Base-by-base conservation (phyloP, 2,113 vertebrate genomes). In the Lamprologus ornatipinnis region DNA sequence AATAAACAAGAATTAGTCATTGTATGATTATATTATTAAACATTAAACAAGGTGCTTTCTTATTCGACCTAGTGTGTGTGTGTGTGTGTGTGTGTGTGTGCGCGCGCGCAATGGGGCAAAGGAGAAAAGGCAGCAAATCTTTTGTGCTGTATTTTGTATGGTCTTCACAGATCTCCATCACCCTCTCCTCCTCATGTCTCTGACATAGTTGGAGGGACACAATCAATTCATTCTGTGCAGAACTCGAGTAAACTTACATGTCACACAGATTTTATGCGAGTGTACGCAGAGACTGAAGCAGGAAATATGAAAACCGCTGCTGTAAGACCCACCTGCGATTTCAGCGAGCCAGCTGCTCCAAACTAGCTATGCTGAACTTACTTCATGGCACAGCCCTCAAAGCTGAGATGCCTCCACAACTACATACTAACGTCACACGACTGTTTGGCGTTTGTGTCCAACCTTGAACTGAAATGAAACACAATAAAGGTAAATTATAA, bases 381-480 rank as follows among this genome's bases (percentile, higher is more conserved):
- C 31, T 63, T 63, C 58, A 35, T 63, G 58, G 58, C 11, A 7
- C 58, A 63, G 6, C 58, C 9, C 28, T 63, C 15, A 63, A 11
- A 63, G 58, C 9, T 1, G 31, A 63, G 58, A 33, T 63, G 9
- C 9, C 58, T 63, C 31, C 6, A 63, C 0, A 35, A n/a, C 58
- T 3, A 2, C 58, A 35, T 63, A 63, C 31, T 35, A 63, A n/a
- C 0, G 6, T n/a, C 58, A 63, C 58, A 63, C 31, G 2, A 35
- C 58, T 63, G 31, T 63, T 63, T n/a, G 58, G 6, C 1, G 1
- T 35, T 63, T 35, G 9, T 35, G 14, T 35, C 58, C 58, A 3
- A 63, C 58, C 58, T n/a, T 63, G 58, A 63, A 63, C 58, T 63
- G 9, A 63, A 63, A n/a, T 63, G 31, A 63, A 63, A 63, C 31